Evolutionary conservation across 1,140 invertebrate genomes (phyloP), one percentile per base, ranked within the genome.

Genomic region (Cydia amplana): DNA sequence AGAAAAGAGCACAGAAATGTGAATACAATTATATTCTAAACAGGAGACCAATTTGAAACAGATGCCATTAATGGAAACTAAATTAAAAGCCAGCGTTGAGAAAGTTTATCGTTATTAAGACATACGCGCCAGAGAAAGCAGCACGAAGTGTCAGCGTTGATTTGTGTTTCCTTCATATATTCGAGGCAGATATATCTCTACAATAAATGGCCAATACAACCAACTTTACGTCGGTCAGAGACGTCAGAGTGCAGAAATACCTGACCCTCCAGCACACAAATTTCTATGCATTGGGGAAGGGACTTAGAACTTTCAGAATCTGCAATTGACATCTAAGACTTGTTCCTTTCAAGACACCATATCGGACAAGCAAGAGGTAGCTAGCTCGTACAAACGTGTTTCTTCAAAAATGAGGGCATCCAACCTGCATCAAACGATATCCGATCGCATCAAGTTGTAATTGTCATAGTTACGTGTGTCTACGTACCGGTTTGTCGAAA

Each of bases 61-160:
- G 32, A 43, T 40, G 28, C 65, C n/a, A 70, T 36, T 40, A 70
- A 70, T 40, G 20, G 32, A 70, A 70, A 70, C 32, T 36, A 70
- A 70, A 70, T 70, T 51, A 60, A 20, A 60, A 23, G 55, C 55
- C 18, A 32, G 28, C 36, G 1, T 32, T 70, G 32, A 70, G 65
- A 70, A 70, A 70, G 65, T 70, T 36, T 6, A 60, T 60, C 18
- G 18, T 60, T 23, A 60, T 60, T 23, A 60, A 60, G 20, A 60
- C 55, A 60, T 60, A 60, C 20, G 36, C 65, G 46, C n/a, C 49
- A 36, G 65, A n/a, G 65, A 70, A 70, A 70, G 65, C 65, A 70
- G 65, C 65, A 36, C 65, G 36, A 43, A 36, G 32, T 43, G 65
- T n/a, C 65, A 70, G 12, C 65, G 43, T n/a, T 70, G 25, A 70